A percentile compares a stretch with the other conserved stretches of the same genome.
Conservation (phyloP, 2,888 invertebrate genomes). For the Alloplasta piceator region DNA sequence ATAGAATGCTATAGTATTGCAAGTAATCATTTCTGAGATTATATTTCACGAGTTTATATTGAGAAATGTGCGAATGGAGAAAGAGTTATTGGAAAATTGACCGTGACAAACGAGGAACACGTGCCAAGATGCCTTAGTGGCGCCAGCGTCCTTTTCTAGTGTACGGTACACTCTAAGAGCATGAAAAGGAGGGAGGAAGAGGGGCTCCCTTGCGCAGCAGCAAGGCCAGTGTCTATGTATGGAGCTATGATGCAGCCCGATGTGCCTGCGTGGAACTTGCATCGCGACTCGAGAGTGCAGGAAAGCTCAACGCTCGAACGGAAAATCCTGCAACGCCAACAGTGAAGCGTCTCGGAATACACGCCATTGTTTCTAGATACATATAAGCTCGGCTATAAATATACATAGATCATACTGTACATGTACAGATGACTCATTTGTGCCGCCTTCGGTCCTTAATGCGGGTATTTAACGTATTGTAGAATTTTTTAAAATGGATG, state of each 20-base stretch:
- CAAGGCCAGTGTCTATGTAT: background rate
- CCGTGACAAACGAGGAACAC: background rate
- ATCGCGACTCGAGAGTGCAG: conserved; percentile 59
- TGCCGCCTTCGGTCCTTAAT: no score
- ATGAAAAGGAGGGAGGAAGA: background rate
- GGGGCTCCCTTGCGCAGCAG: conserved; percentile 2
- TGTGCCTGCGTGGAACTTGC: conserved; percentile 60
- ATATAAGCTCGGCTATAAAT: background rate
- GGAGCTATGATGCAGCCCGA: conserved; percentile 41
- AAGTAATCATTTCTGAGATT: background rate
- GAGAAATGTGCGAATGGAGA: no score
- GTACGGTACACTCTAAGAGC: background rate
- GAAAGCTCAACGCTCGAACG: conserved; percentile 66
- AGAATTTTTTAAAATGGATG: no score
- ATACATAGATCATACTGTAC: no score
- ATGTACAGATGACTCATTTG: no score
- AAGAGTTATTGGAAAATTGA: background rate
- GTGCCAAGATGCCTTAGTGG: background rate
- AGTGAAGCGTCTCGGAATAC: background rate
- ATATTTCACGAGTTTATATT: background rate
- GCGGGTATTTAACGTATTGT: no score
- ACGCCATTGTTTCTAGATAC: conserved; percentile 53
- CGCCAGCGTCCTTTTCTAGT: conserved; percentile 2
- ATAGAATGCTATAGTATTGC: background rate
- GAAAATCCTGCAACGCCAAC: conserved; percentile 46